Conservation (phyloP, 2,888 invertebrate species). For the Nomada hirtipes region DNA sequence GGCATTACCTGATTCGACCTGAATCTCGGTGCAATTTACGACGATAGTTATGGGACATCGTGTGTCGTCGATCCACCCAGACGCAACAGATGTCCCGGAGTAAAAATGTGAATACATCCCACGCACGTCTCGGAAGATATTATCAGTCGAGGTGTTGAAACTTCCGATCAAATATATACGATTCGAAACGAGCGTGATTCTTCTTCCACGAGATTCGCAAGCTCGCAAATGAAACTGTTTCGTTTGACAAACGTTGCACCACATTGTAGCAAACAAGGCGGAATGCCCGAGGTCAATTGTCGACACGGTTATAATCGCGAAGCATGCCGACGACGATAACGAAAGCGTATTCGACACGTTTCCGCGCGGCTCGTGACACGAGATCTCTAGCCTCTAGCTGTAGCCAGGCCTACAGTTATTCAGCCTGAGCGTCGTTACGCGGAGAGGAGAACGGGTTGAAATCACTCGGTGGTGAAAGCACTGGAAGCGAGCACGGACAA, state of each 20-base stretch:
- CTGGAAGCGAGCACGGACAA: not conserved
- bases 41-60: constrained; percentile 30
- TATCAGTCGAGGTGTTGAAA: not conserved
- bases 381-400: not conserved
- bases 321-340: not conserved
- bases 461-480: constrained; percentile 13
- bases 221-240: too few relatives aligned
- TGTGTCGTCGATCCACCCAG: constrained; percentile 3
- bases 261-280: not conserved
- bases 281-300: not conserved
- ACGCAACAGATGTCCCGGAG: constrained; percentile 61
- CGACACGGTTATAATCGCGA: constrained; percentile 12
- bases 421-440: constrained; percentile 26
- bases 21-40: constrained; percentile 45
- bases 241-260: too few relatives aligned
- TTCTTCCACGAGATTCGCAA: too few relatives aligned
- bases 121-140: not conserved
- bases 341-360: constrained; percentile 34
- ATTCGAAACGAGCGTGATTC: too few relatives aligned
- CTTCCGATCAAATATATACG: not conserved
- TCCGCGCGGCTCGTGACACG: constrained; percentile 13
- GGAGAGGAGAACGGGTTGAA: constrained; percentile 11
- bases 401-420: constrained; percentile 31
- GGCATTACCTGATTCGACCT: constrained; percentile 25
- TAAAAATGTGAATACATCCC: constrained; percentile 28